Base-by-base conservation (phyloP, 2,797 vertebrate species). In the Melanotaenia trifasciata region DNA sequence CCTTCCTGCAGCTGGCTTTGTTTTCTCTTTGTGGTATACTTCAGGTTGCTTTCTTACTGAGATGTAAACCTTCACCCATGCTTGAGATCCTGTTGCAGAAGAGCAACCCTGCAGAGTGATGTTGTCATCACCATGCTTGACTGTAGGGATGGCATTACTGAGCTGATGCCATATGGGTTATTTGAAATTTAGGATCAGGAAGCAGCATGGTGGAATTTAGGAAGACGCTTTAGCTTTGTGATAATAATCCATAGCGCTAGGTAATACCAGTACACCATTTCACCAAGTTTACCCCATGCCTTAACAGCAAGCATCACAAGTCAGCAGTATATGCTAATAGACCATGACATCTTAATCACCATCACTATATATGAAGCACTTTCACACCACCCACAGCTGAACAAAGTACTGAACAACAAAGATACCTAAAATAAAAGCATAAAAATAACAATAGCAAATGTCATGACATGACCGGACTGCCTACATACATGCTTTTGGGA, bases 121-220 rank as follows among this genome's bases (percentile, higher is more conserved):
- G 18, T 40, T 57, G 53, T 30, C 61, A 36, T 50, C 38, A 36
- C 28, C 9, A 1, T 70, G 30, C 26, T 70, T 53, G 18, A 69
- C 40, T 50, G 7, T 50, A 2, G 8, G 32, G 51, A 47, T 26
- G 51, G 51, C 45, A 35, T 70, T 70, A 70, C 56, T 61, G 67
- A 43, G 50, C 50, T 63, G 59, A 45, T 43, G 28, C 9, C 20
- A 22, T 50, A 22, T 50, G n/a, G 8, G 8, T 22, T 50, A 11
- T n/a, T 22, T 22, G 22, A 50, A 22, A n/a, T 22, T 57, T 7
- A 32, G 26, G 54, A 3, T 57, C 28, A 18, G 54, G 28, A 18
- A 16, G 24, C 14, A 5, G 16, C 53, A 16, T 56, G 53, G 13
- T 56, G 16, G 4, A 5, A 12, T 24, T 24, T 53, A 50, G 18